Evolutionary conservation across 2,113 vertebrate genomes (phyloP), one percentile per base, ranked within the genome.

Genomic region (Gasterosteus aculeatus): DNA sequence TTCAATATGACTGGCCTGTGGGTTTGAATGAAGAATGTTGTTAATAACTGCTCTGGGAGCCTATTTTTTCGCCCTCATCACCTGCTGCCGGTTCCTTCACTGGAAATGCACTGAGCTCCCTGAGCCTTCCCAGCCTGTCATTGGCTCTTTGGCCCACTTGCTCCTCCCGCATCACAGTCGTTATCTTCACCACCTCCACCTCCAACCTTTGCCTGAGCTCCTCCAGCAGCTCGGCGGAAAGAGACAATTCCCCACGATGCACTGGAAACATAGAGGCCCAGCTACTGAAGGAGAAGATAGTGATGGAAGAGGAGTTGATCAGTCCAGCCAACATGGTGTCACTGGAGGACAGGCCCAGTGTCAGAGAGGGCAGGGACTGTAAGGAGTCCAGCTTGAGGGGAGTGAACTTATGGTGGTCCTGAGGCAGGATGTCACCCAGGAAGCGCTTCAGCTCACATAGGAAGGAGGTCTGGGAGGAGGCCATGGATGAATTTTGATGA

Each of bases 261-360:
- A 79, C 83, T 58, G 88, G 81, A 18, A 87, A 39, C 0, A 60
- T 56, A 5, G 85, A 74, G 67, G 88, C 65, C 72, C 85, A 82
- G 57, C 67, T 88, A 0, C 88, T 85, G 78, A 96, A 95, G 31
- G 95, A 91, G 84, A 98, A 95, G 68, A 97, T 70, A n/a, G 95
- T 94, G 0, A 94, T 95, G 68, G 95, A 94, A 2, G 98, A 95
- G 0, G 95, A 95, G 70, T 95, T 97, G 72, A 99, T 93, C 33
- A 95, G 87, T 44, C 88, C 93, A 19, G 94, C 95, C 7, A 96
- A 94, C 78, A 97, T 92, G 33, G 80, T 89, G 82, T 95, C 90
- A 0, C 92, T 94, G 26, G 94, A 91, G 77, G 92, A 89, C 1
- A 54, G 7, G 16, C 87, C 93, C 1, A 95, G 91, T 0, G 63